Conservation (phyloP, 2,113 vertebrate species). For the Perca schrenkii region DNA sequence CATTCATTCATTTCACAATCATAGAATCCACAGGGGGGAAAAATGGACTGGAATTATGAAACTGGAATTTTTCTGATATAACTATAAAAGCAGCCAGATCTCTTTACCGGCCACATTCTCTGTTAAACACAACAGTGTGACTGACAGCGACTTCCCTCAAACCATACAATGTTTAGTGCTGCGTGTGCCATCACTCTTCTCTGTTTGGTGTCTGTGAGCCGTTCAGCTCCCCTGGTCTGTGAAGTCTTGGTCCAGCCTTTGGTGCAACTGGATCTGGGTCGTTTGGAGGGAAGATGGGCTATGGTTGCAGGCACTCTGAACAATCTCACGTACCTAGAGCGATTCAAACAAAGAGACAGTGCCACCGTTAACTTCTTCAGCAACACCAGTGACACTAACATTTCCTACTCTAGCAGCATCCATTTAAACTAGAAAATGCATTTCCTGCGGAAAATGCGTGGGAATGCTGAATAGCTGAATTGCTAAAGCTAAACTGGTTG, state of each 20-base stretch:
- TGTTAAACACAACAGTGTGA: background rate
- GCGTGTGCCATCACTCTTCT: conserved; percentile 11
- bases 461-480: too few relatives aligned
- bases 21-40: background rate
- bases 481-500: too few relatives aligned
- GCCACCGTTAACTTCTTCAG: conserved; percentile 30
- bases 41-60: conserved; percentile 30
- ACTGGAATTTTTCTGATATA: background rate
- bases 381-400: conserved; percentile 3
- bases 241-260: conserved; percentile 45
- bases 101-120: background rate
- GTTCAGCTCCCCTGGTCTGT: conserved; percentile 53
- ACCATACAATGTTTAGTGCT: conserved; percentile 28
- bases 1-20: conserved; percentile 37
- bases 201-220: conserved; percentile 25
- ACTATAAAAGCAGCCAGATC: conserved; percentile 20
- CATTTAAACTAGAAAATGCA: too few relatives aligned
- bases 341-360: conserved; percentile 55
- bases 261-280: background rate
- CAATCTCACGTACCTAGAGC: conserved; percentile 2
- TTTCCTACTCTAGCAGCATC: conserved; percentile 26
- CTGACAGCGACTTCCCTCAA: background rate
- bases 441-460: too few relatives aligned
- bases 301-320: conserved; percentile 61
- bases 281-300: conserved; percentile 53